Evolutionary conservation across 2,888 invertebrate genomes (phyloP).

Genomic region (Tineola bisselliella): DNA sequence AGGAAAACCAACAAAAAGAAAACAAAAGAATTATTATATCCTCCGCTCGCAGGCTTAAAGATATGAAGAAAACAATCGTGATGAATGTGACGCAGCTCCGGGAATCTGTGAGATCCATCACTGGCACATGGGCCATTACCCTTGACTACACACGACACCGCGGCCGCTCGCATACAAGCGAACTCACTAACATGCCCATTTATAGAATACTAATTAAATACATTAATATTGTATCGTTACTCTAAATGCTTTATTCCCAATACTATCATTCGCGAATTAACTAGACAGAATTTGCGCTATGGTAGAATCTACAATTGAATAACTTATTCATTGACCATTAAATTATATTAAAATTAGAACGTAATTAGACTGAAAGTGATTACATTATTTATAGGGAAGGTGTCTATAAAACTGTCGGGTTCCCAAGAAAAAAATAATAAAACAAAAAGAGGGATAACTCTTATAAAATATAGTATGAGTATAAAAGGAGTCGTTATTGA

Average conservation of each 20-base stretch:
- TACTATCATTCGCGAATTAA: too few species aligned
- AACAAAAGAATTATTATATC: slow-evolving; percentile 6
- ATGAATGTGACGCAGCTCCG: slow-evolving; percentile 1
- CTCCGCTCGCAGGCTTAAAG: slow-evolving; percentile 7
- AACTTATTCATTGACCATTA: too few species aligned
- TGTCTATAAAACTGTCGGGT: too few species aligned
- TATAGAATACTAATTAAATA: neutral
- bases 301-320: too few species aligned
- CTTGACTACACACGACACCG: neutral
- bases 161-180: neutral
- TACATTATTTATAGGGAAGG: too few species aligned
- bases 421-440: neutral
- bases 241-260: neutral
- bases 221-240: neutral
- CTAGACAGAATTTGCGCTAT: too few species aligned
- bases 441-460: neutral
- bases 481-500: slow-evolving; percentile 3
- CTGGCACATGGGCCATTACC: slow-evolving; percentile 10
- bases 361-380: too few species aligned
- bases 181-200: neutral
- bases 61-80: slow-evolving; percentile 13
- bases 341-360: too few species aligned
- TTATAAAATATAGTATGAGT: neutral
- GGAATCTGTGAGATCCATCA: slow-evolving; percentile 1
- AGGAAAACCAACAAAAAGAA: slow-evolving; percentile 2